Base-by-base conservation (phyloP, 1,140 invertebrate species). In the Babylonia areolata region DNA sequence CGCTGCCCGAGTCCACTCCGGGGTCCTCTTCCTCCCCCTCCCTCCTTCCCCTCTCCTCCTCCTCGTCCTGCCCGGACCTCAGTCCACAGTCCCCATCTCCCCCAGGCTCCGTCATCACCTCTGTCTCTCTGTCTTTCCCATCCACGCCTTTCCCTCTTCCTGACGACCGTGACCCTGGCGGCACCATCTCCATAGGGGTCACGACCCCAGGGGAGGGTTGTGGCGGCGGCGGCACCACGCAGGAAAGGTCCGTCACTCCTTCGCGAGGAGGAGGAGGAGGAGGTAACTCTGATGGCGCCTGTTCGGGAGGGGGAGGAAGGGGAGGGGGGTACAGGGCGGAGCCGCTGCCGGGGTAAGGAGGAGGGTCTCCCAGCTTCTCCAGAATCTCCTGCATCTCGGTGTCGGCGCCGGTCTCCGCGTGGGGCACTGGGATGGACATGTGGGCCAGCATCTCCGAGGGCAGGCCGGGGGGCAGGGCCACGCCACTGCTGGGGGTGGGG, bases 1-100 rank as follows among this genome's bases (percentile, higher is more conserved):
- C 91, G 88, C 90, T 90, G 64, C 88, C 88, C 20, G 86, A 87
- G 11, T 88, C 90, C 11, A 88, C 89, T 28, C 85, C 78, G 9
- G 85, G 82, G 1, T 88, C 85, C 28, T 83, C 84, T 51, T 85
- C 81, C 69, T 28, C 40, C 77, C 9, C 77, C n/a, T 39, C n/a
- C 37, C 77, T 79, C 31, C 85, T 64, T 28, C 85, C 85, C 5
- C 87, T 84, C 35, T 83, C 84, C 51, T 85, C 77, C 64, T 42
- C 31, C 42, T 64, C 40, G 15, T 75, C 69, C 40, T 75, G 64
- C 69, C 9, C 40, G 37, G 69, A 31, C 37, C 2, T 15, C 64
- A 9, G 33, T 28, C 3, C 69, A 40, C 39, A 33, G n/a, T 46
- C 69, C 28, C 33, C 40, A 2, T 71, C 64, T 33, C 78, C 54